Conservation (phyloP, 2,113 vertebrate species). For the Dasyornis broadbenti region DNA sequence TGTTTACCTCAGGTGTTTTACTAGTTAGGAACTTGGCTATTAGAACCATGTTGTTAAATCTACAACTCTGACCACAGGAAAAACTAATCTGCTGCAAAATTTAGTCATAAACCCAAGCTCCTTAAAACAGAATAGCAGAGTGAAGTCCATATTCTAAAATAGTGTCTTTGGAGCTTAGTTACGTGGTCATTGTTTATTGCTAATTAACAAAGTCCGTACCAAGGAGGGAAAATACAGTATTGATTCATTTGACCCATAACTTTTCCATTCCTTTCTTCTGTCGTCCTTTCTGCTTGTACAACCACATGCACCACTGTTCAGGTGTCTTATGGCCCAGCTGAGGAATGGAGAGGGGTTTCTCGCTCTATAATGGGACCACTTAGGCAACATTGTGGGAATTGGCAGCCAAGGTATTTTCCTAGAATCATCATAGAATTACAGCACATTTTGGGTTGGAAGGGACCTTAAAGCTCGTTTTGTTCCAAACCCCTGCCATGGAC, state of each 20-base stretch:
- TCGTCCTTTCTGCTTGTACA: neutral
- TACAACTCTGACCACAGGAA: neutral
- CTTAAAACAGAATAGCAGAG: neutral
- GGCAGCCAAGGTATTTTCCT: neutral
- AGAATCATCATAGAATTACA: neutral
- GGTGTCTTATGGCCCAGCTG: neutral
- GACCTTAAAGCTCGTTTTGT: neutral
- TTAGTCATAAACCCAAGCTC: neutral
- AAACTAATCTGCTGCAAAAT: neutral
- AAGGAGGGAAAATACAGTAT: neutral
- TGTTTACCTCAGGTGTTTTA: neutral
- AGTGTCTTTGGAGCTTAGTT: neutral
- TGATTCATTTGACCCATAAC: neutral
- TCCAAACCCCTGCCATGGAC: neutral
- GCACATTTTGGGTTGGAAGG: neutral
- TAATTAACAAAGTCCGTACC: neutral
- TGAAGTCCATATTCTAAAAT: neutral
- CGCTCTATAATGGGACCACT: neutral
- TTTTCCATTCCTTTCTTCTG: neutral
- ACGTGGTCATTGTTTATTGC: neutral
- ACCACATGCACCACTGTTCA: accelerated
- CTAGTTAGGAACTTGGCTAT: neutral
- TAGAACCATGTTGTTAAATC: neutral
- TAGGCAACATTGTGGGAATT: neutral
- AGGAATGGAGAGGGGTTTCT: neutral